Evolutionary conservation across 1,140 invertebrate genomes (phyloP).

Genomic region (Drosophila lini): DNA sequence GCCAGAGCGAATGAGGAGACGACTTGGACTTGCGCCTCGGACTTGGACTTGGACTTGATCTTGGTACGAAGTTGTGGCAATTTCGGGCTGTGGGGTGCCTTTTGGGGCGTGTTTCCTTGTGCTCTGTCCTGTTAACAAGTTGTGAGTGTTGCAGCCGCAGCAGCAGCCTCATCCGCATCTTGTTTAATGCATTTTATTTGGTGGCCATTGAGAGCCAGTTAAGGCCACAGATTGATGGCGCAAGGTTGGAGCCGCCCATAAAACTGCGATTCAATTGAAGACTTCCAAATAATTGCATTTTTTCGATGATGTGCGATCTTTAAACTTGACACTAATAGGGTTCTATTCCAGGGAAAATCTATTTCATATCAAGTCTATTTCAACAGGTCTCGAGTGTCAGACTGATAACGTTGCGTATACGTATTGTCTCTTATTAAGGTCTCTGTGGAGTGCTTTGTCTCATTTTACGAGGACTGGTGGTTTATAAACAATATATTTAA

Average conservation of each 20-base stretch:
- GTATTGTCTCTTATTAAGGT: constrained; percentile 12
- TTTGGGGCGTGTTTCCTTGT: constrained; percentile 46
- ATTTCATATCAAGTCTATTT: constrained; percentile 12
- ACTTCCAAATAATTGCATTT: constrained; percentile 4
- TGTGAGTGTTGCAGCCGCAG: constrained; percentile 42
- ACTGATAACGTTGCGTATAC: constrained; percentile 38
- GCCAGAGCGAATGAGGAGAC: constrained; percentile 42
- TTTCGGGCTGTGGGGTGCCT: constrained; percentile 16
- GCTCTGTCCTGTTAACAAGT: constrained; percentile 72
- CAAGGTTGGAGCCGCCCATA: constrained; percentile 32
- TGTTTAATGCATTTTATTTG: constrained; percentile 37
- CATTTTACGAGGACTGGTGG: not conserved
- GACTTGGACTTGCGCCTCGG: constrained; percentile 23
- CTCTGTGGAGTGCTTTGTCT: constrained; percentile 5
- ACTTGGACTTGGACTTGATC: constrained; percentile 13
- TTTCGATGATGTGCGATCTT: constrained; percentile 1
- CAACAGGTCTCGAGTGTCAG: not conserved
- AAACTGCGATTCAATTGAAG: constrained; percentile 5
- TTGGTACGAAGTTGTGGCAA: constrained; percentile 9
- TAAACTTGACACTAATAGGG: constrained; percentile 25
- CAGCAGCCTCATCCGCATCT: constrained; percentile 22
- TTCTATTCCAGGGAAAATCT: constrained; percentile 11
- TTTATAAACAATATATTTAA: not conserved
- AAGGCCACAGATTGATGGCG: constrained; percentile 36
- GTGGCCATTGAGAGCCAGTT: constrained; percentile 22